Evolutionary conservation across 2,888 invertebrate genomes (phyloP).

Genomic region (Acleris sparsana): DNA sequence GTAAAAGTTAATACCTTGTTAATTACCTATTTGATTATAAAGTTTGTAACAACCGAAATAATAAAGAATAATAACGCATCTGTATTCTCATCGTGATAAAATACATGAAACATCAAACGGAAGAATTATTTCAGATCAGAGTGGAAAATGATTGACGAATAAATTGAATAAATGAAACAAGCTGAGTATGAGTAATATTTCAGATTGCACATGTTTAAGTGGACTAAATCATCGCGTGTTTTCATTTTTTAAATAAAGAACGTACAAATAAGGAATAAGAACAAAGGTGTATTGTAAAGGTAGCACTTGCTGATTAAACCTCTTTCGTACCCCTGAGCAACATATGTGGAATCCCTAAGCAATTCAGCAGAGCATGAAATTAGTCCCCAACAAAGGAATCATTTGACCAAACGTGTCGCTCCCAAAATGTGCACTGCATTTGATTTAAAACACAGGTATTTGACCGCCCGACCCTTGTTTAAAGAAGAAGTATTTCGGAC

Average conservation of each 20-base stretch:
- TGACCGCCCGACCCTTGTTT: constrained; percentile 63
- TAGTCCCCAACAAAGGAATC: constrained; percentile 62
- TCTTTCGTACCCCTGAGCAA: constrained; percentile 40
- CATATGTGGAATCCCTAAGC: constrained; percentile 51
- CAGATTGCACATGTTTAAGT: background rate
- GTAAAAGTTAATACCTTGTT: too few relatives aligned
- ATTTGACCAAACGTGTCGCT: constrained; percentile 64
- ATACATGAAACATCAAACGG: constrained; percentile 4
- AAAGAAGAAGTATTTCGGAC: constrained; percentile 42
- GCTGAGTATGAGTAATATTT: constrained; percentile 2
- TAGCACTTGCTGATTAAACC: constrained; percentile 24
- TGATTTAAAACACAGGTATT: constrained; percentile 76
- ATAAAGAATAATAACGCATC: background rate
- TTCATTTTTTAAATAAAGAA: constrained; percentile 3
- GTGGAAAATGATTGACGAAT: constrained; percentile 1
- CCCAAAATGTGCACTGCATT: constrained; percentile 57
- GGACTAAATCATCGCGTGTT: background rate
- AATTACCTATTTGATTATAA: too few relatives aligned
- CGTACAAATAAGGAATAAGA: background rate
- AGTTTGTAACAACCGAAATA: background rate
- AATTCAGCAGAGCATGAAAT: constrained; percentile 62
- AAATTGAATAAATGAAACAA: constrained; percentile 7
- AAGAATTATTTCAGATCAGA: background rate
- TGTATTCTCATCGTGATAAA: background rate
- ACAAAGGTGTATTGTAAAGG: constrained; percentile 17